Base-by-base conservation (phyloP, 2,113 vertebrate genomes). In the Marmota monax region DNA sequence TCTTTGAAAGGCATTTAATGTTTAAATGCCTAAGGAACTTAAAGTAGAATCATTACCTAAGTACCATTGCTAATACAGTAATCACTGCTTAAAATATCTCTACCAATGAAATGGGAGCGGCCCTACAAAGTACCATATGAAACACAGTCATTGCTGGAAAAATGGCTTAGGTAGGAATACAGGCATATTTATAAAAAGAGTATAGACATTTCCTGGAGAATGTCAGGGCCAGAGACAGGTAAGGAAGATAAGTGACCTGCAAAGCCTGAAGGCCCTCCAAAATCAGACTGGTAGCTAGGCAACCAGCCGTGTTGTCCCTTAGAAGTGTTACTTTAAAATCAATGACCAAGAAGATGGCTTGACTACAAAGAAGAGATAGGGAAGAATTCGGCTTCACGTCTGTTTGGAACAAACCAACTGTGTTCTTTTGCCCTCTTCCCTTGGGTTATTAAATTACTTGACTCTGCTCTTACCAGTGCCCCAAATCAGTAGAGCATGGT, bases 1-100 rank as follows among this genome's bases (percentile, higher is more conserved):
- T 91, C 48, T 89, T 86, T 48, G 29, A 93, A 93, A 90, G 39
- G 1, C 11, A 73, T 74, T 90, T 87, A 48, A 77, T 73, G 42
- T 2, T 53, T 70, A 56, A 32, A 88, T 78, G 11, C 22, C 53
- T 76, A 34, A 65, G 45, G 9, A 84, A 22, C 25, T 93, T 48
- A 80, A 92, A 84, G 32, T 29, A 22, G 4, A 70, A 48, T 80
- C 72, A 34, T 72, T 76, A 16, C n/a, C n/a, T 78, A 78, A 84
- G 84, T n/a, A 77, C 23, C 34, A 92, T 61, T 92, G 32, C 42
- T 48, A 74, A 63, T 67, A 61, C 34, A 76, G 67, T n/a, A 80
- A 88, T 70, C 25, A 56, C 84, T 82, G 16, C 58, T 83, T 85
- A 76, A 80, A 84, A 72, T 92, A 51, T 20, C 39, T 67, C 69